Evolutionary conservation across 2,113 vertebrate genomes (phyloP).

Genomic region (Gnathonemus longibarbis): DNA sequence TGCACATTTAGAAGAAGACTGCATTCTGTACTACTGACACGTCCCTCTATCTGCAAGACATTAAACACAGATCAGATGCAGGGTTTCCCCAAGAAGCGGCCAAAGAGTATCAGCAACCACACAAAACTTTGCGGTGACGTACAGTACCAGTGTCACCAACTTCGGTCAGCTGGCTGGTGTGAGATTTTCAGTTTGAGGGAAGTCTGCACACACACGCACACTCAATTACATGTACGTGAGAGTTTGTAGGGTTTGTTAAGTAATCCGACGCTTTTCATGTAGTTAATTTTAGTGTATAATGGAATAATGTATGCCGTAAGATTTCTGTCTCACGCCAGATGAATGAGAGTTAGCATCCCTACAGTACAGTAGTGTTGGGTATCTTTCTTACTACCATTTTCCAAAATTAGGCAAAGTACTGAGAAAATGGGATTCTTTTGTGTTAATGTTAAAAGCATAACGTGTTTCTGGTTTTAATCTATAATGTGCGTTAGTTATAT

Average conservation of each 20-base stretch:
- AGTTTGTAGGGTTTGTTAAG: no score
- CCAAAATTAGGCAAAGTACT: not conserved
- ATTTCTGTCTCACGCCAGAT: no score
- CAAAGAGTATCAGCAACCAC: not conserved
- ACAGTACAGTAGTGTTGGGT: not conserved
- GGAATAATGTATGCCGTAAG: no score
- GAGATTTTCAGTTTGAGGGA: no score
- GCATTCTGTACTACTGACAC: not conserved
- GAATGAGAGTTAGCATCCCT: not conserved
- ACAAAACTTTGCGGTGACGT: not conserved
- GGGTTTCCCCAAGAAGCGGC: not conserved
- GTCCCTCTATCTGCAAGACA: not conserved
- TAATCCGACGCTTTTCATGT: no score
- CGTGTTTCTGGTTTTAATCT: not conserved
- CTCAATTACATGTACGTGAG: no score
- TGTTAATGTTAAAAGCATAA: not conserved
- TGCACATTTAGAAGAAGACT: not conserved
- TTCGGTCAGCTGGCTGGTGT: no score
- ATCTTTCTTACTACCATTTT: not conserved
- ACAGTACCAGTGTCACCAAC: no score
- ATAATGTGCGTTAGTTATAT: not conserved
- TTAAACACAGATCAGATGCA: not conserved
- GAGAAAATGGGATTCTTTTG: not conserved
- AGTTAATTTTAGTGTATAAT: no score
- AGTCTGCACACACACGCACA: no score